phyloP scores from a whole-genome alignment of 2,113 vertebrate genomes.

The Rhagologus leucostigma region DNA sequence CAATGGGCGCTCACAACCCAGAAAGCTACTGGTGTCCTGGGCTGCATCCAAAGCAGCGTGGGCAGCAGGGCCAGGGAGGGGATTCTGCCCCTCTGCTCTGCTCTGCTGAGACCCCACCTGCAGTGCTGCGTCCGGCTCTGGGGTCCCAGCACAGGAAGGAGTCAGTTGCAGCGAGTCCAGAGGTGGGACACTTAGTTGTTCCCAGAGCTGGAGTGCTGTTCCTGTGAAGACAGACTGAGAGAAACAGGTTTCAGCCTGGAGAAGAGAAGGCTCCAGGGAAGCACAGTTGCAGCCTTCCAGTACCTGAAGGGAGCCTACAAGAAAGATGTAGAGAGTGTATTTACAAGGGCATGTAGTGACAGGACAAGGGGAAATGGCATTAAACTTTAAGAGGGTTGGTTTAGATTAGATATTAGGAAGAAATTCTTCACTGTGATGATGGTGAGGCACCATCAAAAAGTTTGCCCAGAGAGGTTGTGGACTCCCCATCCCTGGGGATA shows the following conservation, averaged over 20 bases:
- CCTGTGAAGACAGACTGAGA: neutral
- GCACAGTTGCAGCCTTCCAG: neutral
- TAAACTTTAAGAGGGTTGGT: neutral
- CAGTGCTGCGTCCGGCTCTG: neutral
- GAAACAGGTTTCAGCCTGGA: neutral
- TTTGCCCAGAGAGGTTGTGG: neutral
- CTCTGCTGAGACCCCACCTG: neutral
- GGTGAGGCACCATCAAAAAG: neutral
- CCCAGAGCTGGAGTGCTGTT: neutral
- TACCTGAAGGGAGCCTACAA: neutral
- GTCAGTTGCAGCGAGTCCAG: neutral
- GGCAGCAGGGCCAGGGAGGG: neutral
- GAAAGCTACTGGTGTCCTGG: fast-evolving
- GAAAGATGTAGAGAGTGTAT: neutral
- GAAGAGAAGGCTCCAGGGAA: neutral
- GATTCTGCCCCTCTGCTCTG: neutral
- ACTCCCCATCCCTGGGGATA: neutral
- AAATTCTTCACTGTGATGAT: neutral
- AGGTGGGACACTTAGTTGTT: neutral
- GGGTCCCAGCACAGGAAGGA: neutral
- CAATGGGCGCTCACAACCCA: fast-evolving
- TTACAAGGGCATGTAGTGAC: neutral
- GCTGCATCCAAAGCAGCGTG: neutral
- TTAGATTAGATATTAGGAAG: neutral
- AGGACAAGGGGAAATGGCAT: neutral